Evolutionary conservation across 2,888 invertebrate genomes (phyloP).

Genomic region (Teinopalpus imperialis): DNA sequence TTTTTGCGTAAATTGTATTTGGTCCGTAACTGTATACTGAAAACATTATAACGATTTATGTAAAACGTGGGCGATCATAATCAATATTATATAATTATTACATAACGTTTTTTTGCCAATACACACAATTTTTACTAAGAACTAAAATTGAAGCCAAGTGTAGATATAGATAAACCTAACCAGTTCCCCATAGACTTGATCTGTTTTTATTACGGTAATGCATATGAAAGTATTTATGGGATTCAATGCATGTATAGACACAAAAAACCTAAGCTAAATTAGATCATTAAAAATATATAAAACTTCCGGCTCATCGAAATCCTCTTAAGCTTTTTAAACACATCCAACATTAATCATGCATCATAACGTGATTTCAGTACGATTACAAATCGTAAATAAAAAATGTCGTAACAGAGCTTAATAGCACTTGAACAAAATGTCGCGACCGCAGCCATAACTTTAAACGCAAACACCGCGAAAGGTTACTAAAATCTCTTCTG

Average conservation of each 20-base stretch:
- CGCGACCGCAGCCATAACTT: conserved; percentile 26
- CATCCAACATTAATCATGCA: conserved; percentile 16
- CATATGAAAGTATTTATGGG: no score
- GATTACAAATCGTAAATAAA: conserved; percentile 12
- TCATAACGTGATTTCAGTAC: conserved; percentile 1
- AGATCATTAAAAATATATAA: not conserved
- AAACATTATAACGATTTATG: no score
- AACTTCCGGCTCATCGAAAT: conserved; percentile 14
- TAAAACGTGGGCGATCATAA: conserved; percentile 27
- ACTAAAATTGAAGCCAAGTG: conserved; percentile 65
- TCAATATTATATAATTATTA: conserved; percentile 54
- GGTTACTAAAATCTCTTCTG: conserved; percentile 56
- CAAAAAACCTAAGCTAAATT: no score
- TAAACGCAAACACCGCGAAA: conserved; percentile 54
- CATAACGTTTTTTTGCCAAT: conserved; percentile 54
- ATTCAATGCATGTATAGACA: no score
- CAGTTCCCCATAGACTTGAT: conserved; percentile 53
- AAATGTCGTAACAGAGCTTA: conserved; percentile 15
- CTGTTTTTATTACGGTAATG: conserved; percentile 15
- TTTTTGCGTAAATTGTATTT: no score
- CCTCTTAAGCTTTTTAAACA: conserved; percentile 12
- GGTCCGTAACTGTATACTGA: no score
- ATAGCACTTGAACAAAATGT: conserved; percentile 22
- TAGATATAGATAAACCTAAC: conserved; percentile 53
- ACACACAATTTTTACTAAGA: conserved; percentile 60